Percentiles rank a stretch among this genome's conserved stretches.
These are phyloP conservation scores for Herminia tarsipennalis DNA, from an alignment of 2,888 invertebrate species.

Conservation along the genomic window DNA sequence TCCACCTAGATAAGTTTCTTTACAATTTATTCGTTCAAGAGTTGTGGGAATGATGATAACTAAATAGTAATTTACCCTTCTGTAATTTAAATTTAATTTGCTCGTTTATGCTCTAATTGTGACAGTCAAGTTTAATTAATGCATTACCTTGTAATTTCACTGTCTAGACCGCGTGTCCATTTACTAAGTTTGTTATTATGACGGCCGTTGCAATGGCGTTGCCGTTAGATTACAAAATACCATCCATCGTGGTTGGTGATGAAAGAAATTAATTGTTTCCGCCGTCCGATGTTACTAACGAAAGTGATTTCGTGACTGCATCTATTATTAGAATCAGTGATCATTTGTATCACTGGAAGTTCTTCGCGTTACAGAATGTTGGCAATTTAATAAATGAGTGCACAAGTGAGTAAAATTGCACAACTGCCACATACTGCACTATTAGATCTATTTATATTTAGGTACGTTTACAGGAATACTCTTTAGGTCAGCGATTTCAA, in stretches of 20 bases:
- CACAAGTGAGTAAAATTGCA: slow-evolving; percentile 5
- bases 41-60: slow-evolving; percentile 6
- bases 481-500: slow-evolving; percentile 8
- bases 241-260: slow-evolving; percentile 53
- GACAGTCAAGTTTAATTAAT: slow-evolving; percentile 61
- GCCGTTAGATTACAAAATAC: slow-evolving; percentile 59
- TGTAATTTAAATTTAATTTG: slow-evolving; percentile 35
- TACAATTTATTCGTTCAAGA: slow-evolving; percentile 4
- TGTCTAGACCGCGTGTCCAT: slow-evolving; percentile 64
- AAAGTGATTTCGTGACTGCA: slow-evolving; percentile 71
- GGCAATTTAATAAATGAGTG: slow-evolving; percentile 15
- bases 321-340: slow-evolving; percentile 37
- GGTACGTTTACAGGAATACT: background rate
- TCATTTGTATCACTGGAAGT: slow-evolving; percentile 25
- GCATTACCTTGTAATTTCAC: slow-evolving; percentile 63
- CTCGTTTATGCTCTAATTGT: slow-evolving; percentile 63
- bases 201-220: slow-evolving; percentile 45
- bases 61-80: slow-evolving; percentile 13
- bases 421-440: slow-evolving; percentile 1
- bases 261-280: slow-evolving; percentile 69
- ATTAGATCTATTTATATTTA: slow-evolving; percentile 5
- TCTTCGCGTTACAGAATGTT: slow-evolving; percentile 9
- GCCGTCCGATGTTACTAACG: slow-evolving; percentile 59
- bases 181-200: slow-evolving; percentile 51
- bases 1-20: slow-evolving; percentile 5